phyloP scores from a whole-genome alignment of 2,113 vertebrate genomes.

The Sapayoa aenigma region DNA sequence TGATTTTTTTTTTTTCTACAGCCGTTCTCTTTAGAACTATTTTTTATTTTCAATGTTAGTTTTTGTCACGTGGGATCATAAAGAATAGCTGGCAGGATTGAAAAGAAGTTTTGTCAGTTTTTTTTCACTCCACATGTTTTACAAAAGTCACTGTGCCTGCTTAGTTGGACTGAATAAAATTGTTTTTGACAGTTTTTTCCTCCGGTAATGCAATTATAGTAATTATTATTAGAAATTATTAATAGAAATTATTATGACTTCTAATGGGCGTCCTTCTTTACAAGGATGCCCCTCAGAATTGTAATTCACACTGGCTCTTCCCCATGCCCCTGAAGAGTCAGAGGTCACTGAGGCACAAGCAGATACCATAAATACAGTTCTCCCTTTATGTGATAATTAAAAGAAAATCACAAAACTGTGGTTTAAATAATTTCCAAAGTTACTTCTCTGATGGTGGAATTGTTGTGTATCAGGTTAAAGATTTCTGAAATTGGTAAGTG shows the following conservation, averaged over 20 bases:
- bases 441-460: background rate
- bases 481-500: background rate
- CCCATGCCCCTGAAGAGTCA: background rate
- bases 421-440: background rate
- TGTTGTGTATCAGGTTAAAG: background rate
- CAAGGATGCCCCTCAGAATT: background rate
- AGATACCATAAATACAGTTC: background rate
- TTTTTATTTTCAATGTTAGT: accelerated
- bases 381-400: background rate
- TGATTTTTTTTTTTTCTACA: background rate
- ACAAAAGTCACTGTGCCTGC: background rate
- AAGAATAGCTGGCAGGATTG: background rate
- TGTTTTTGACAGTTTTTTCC: background rate
- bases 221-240: background rate
- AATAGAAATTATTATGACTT: background rate
- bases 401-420: accelerated
- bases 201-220: background rate
- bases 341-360: background rate
- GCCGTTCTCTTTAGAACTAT: background rate
- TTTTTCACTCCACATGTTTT: background rate
- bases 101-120: background rate
- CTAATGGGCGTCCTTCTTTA: background rate
- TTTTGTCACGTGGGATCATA: background rate
- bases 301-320: background rate
- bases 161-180: background rate